Conservation (phyloP, 2,888 invertebrate genomes). For the Eurytoma adleriae region DNA sequence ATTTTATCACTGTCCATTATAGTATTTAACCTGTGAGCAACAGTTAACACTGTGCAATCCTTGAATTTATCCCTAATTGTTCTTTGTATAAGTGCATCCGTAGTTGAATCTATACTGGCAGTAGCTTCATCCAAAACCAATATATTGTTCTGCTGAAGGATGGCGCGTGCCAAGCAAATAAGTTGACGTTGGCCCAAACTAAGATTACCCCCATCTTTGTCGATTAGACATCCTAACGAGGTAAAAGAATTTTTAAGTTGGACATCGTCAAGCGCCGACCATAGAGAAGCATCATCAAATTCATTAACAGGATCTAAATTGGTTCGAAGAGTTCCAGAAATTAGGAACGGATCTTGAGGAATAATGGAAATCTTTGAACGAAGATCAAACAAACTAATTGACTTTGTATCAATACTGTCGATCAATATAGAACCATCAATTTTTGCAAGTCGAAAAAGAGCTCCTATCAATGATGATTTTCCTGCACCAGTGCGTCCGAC, state of each 20-base stretch:
- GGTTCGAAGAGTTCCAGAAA: conserved; percentile 88
- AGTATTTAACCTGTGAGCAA: conserved; percentile 93
- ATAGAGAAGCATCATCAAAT: conserved; percentile 88
- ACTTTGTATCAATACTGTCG: conserved; percentile 84
- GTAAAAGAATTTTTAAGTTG: conserved; percentile 85
- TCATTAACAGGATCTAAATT: conserved; percentile 91
- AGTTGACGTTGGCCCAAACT: conserved; percentile 93
- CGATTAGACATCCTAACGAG: conserved; percentile 81
- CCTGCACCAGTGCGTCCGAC: conserved; percentile 94
- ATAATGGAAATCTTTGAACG: conserved; percentile 91
- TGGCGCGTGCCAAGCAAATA: conserved; percentile 91
- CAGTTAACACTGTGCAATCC: conserved; percentile 90
- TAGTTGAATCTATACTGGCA: conserved; percentile 93
- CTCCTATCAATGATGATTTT: conserved; percentile 88
- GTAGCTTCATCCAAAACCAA: conserved; percentile 94
- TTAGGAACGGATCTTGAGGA: conserved; percentile 93
- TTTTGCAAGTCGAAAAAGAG: conserved; percentile 88
- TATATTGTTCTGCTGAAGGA: conserved; percentile 89
- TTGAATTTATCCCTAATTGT: conserved; percentile 89
- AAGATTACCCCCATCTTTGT: conserved; percentile 88
- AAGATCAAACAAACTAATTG: conserved; percentile 85
- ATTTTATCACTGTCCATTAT: conserved; percentile 95
- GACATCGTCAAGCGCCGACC: conserved; percentile 86
- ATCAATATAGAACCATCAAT: conserved; percentile 86
- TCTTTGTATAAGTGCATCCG: conserved; percentile 89